Evolutionary conservation across 2,888 invertebrate genomes (phyloP).

Genomic region (Pollenia angustigena): DNA sequence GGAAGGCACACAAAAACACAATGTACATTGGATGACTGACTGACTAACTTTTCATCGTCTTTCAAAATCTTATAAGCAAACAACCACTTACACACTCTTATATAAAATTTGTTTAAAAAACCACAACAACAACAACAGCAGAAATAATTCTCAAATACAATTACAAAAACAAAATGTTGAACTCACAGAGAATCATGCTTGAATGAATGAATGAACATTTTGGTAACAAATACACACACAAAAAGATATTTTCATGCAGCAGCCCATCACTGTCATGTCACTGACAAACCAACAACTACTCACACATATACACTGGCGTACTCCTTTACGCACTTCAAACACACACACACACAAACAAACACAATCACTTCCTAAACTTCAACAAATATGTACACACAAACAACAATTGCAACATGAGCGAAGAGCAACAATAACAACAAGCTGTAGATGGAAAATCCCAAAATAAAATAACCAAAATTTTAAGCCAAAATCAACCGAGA

Average conservation of each 20-base stretch:
- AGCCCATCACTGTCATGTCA: slow-evolving; percentile 57
- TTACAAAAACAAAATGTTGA: slow-evolving; percentile 28
- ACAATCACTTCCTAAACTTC: not conserved
- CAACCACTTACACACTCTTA: not conserved
- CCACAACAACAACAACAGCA: slow-evolving; percentile 13
- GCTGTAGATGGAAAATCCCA: slow-evolving; percentile 11
- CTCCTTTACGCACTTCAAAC: not conserved
- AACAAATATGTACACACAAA: not conserved
- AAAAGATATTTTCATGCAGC: not conserved
- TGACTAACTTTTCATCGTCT: slow-evolving; percentile 33
- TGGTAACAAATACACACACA: not conserved
- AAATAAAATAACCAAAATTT: slow-evolving; percentile 34
- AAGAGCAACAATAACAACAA: not conserved
- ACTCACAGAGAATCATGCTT: slow-evolving; percentile 28
- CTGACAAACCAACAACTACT: slow-evolving; percentile 25
- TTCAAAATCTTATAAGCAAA: not conserved
- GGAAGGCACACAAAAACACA: not conserved
- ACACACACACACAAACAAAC: not conserved
- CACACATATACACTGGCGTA: not conserved
- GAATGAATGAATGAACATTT: slow-evolving; percentile 31
- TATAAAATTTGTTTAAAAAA: slow-evolving; percentile 1
- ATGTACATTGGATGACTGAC: not conserved
- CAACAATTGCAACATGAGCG: not conserved
- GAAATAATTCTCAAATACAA: slow-evolving; percentile 14
- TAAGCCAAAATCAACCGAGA: not conserved